phyloP scores from a whole-genome alignment of 2,888 invertebrate genomes.

The Harpalus rubripes region DNA sequence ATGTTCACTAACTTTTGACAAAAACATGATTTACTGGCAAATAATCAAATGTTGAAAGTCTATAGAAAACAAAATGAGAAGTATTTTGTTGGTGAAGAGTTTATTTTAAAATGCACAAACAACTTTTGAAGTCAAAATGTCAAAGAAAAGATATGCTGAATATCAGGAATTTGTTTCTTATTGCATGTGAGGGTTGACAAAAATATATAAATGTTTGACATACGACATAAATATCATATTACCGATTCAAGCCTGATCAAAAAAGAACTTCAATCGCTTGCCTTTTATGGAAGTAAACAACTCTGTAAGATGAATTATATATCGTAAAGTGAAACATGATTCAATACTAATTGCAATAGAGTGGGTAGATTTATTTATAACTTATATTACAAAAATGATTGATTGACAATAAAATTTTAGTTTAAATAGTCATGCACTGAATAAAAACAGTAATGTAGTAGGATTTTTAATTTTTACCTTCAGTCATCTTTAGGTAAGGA shows the following conservation, averaged over 20 bases:
- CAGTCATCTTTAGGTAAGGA: too few species aligned
- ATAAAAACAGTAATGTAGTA: too few species aligned
- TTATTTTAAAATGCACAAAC: conserved; percentile 12
- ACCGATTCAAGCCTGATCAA: conserved; percentile 1
- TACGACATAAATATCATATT: conserved; percentile 24
- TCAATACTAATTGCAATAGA: too few species aligned
- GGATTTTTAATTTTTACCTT: too few species aligned
- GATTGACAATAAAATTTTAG: too few species aligned
- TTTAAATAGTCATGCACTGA: too few species aligned
- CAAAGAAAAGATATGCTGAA: conserved; percentile 22
- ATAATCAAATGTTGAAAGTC: conserved; percentile 6
- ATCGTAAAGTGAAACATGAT: too few species aligned
- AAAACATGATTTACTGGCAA: conserved; percentile 36
- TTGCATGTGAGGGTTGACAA: conserved; percentile 22
- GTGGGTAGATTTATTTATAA: too few species aligned
- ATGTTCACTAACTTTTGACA: conserved; percentile 21
- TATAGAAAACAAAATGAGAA: conserved; percentile 35
- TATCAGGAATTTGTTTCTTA: conserved; percentile 9
- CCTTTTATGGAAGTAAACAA: conserved; percentile 3
- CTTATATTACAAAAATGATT: too few species aligned
- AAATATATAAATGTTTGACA: conserved; percentile 41
- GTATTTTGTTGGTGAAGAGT: not conserved
- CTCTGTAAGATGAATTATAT: too few species aligned
- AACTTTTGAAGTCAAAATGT: conserved; percentile 31
- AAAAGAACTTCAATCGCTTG: conserved; percentile 2